phyloP scores from a whole-genome alignment of 2,888 invertebrate species.

The Andrena fulva region DNA sequence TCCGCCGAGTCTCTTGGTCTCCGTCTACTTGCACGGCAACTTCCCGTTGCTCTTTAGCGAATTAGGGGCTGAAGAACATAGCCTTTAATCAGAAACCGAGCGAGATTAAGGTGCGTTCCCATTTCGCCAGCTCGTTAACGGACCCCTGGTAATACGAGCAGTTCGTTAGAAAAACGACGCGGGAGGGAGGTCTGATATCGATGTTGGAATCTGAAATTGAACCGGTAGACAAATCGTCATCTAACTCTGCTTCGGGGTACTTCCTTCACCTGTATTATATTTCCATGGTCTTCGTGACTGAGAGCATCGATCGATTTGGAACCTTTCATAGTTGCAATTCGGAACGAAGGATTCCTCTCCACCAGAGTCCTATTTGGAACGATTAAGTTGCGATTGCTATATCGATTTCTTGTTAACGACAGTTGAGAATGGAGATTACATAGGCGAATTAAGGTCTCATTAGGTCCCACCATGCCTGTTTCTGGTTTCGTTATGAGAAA shows the following conservation, averaged over 20 bases:
- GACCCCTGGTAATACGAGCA: constrained; percentile 48
- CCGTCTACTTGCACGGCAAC: constrained; percentile 53
- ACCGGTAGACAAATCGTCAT: constrained; percentile 48
- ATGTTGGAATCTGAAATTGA: constrained; percentile 54
- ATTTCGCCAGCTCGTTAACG: constrained; percentile 64
- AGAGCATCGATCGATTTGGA: background rate
- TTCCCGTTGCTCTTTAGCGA: constrained; percentile 62
- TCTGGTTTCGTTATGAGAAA: background rate
- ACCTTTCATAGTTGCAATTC: background rate
- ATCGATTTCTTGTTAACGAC: background rate
- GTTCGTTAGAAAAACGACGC: constrained; percentile 59
- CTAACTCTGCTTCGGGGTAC: background rate
- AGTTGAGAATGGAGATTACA: background rate
- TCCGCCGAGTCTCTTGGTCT: constrained; percentile 39
- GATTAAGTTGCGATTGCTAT: background rate
- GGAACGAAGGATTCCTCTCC: too few relatives aligned
- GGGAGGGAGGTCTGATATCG: constrained; percentile 41
- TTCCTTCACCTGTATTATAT: too few relatives aligned
- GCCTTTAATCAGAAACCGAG: constrained; percentile 66
- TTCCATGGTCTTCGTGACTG: constrained; percentile 9
- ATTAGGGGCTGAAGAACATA: constrained; percentile 58
- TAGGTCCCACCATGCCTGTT: background rate
- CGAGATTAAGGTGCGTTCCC: constrained; percentile 64
- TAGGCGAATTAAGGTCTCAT: background rate
- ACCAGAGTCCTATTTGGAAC: too few relatives aligned